Evolutionary conservation across 2,888 invertebrate species (phyloP).

Genomic region (Apamea anceps): DNA sequence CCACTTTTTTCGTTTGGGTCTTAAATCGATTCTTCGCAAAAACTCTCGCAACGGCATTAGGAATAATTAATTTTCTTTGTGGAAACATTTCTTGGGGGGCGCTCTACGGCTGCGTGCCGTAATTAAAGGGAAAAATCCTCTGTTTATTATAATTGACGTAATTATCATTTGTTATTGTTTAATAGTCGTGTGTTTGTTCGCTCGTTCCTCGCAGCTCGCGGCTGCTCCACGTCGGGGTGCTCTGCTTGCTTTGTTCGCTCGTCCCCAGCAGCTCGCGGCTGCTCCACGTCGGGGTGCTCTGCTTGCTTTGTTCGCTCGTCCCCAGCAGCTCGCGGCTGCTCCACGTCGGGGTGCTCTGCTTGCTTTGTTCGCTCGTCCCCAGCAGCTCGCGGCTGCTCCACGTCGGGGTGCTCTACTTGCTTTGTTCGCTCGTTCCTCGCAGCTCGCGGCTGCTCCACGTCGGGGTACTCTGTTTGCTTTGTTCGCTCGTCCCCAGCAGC

Average conservation of each 20-base stretch:
- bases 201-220: background rate
- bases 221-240: background rate
- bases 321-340: no score
- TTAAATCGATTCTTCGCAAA: conserved; percentile 36
- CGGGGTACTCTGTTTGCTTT: no score
- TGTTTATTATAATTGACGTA: conserved; percentile 22
- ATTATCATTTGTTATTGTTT: conserved; percentile 41
- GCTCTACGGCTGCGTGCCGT: conserved; percentile 9
- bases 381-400: no score
- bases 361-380: no score
- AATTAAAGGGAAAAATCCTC: background rate
- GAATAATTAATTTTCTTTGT: conserved; percentile 42
- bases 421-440: no score
- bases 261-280: no score
- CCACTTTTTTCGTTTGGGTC: conserved; percentile 31
- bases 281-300: no score
- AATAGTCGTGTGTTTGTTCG: conserved; percentile 3
- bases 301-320: no score
- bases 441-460: no score
- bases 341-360: no score
- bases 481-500: no score
- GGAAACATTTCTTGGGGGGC: conserved; percentile 16
- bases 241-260: background rate
- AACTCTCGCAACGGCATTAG: conserved; percentile 41
- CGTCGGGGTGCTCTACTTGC: no score